Base-by-base conservation (phyloP, 2,797 vertebrate genomes). In the Amniataba percoides region DNA sequence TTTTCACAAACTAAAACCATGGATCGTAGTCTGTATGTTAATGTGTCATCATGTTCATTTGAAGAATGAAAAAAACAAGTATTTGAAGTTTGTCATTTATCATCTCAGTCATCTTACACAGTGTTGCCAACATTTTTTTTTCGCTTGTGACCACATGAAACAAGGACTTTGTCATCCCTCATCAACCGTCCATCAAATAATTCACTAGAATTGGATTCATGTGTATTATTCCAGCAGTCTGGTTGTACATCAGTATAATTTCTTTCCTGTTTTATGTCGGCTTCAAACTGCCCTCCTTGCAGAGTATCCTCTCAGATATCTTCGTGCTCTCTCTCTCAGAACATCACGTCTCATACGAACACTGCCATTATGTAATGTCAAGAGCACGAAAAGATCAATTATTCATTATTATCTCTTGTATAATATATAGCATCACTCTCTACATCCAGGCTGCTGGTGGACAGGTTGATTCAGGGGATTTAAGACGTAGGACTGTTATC, bases 351-450 rank as follows among this genome's bases (percentile, higher is more conserved):
- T 80, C 69, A 46, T 57, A 78, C 72, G 71, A 80, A 80, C 64
- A 43, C 69, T 73, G 52, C 64, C 48, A 58, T 92, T 89, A 90
- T 81, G 84, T 88, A 90, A 91, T 58, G 72, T 77, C 80, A 79
- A 53, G 77, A 85, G 84, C 74, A 82, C 80, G 80, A 73, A 60
- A 52, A 55, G 9, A 66, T 93, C 19, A 91, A 89, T 92, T 83
- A 94, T 94, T 93, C 71, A 92, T 79, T 12, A 45, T 80, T 70
- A 67, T 82, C 86, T 93, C 65, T 68, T 92, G 71, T 90, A 93
- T 92, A 85, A 93, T 91, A 77, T 72, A 92, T 92, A 80, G 46
- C 72, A 10, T 36, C 71, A 71, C 76, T 82, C 81, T 80, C 63
- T 61, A 61, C 27, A 2, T 72, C 71, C 53, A 64, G 53, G 39